Conservation (phyloP, 2,888 invertebrate genomes). For the Leptopilina drosophilae region DNA sequence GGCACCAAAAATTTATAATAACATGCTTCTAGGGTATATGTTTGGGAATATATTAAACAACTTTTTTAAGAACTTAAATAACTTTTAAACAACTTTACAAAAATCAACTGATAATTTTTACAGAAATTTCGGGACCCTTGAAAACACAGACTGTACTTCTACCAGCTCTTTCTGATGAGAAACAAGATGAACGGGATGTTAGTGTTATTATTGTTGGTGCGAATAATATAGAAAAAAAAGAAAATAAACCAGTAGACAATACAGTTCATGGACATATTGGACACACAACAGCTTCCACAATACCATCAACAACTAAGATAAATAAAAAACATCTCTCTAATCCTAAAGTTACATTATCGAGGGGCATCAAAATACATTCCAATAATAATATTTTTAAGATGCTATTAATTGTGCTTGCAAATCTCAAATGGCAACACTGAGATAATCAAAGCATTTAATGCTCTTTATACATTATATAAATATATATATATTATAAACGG, state of each 20-base stretch:
- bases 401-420: slow-evolving; percentile 17
- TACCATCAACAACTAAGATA: slow-evolving; percentile 62
- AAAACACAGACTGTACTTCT: slow-evolving; percentile 64
- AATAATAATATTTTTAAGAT: not conserved
- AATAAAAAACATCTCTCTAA: slow-evolving; percentile 62
- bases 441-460: slow-evolving; percentile 3
- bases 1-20: too few species aligned
- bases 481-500: not conserved
- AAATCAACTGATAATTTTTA: slow-evolving; percentile 46
- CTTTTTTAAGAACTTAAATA: too few species aligned
- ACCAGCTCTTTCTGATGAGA: slow-evolving; percentile 83
- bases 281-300: slow-evolving; percentile 62
- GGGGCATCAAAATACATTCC: not conserved
- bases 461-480: not conserved
- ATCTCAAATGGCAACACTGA: not conserved
- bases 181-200: slow-evolving; percentile 81
- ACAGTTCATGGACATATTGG: slow-evolving; percentile 70
- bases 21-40: too few species aligned
- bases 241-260: slow-evolving; percentile 70
- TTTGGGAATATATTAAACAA: too few species aligned
- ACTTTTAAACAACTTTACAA: too few species aligned
- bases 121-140: slow-evolving; percentile 88
- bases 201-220: slow-evolving; percentile 62
- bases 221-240: slow-evolving; percentile 65
- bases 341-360: not conserved